Base-by-base conservation (phyloP, 2,888 invertebrate genomes). In the Andrena trimmerana region DNA sequence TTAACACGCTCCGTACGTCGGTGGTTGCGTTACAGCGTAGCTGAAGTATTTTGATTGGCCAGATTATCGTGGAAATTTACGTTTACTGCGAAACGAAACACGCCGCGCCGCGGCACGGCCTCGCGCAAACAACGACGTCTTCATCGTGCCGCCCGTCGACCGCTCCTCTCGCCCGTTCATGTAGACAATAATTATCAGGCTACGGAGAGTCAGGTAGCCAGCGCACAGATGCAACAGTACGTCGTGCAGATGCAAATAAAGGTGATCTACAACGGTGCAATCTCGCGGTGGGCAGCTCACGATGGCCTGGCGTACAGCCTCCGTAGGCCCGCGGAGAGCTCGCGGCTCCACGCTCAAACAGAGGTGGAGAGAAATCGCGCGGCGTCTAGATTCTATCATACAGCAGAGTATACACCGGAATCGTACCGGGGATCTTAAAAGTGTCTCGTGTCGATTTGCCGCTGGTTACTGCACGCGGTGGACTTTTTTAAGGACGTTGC, bases 231-330 rank as follows among this genome's bases (percentile, higher is more conserved):
- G 87, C 85, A 84, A 86, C 73, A 80, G 87, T 87, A 85, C 90
- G 90, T 86, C 87, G 85, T 86, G 86, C 86, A 86, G 86, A 90
- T 90, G 90, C 90, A 90, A 90, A 90, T 90, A 90, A 90, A 89
- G 85, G 81, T 89, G 88, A 90, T 89, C 87, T 86, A 88, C 86
- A 83, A 67, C 88, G 75, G 88, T 86, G 88, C 86, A 88, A 86
- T 86, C 86, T 87, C 86, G 83, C 81, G 78, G 87, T 78, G 86
- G 86, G 76, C 81, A 86, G 74, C 78, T 81, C 87, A 86, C 86
- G 88, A 80, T 85, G 80, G 79, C 69, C 75, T 48, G 70, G 63
- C 72, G 82, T 72, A 70, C 86, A 72, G 78, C 24, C 60, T 57
- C 50, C 57, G 54, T 20, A 27, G 67, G 42, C 67, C 78, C 68